These are phyloP conservation scores for Myotis lucifugus DNA, from an alignment of 2,113 vertebrate species.

Conservation along the genomic window DNA sequence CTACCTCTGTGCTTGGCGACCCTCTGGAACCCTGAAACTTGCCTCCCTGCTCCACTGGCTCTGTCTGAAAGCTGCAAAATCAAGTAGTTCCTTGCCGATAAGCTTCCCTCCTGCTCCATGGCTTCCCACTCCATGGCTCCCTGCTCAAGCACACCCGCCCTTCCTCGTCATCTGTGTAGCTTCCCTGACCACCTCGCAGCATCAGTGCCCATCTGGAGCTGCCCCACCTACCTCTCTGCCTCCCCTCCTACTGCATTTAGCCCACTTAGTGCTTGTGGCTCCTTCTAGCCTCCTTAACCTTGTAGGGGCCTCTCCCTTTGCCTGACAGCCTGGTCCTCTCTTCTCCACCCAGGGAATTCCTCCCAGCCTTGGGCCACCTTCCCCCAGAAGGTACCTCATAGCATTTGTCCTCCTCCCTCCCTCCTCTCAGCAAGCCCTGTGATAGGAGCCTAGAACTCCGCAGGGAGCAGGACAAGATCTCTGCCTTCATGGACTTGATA, in stretches of 20 bases:
- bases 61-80: not conserved
- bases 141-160: not conserved
- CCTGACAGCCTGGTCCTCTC: not conserved
- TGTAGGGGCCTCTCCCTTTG: not conserved
- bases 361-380: not conserved
- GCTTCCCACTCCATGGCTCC: not conserved
- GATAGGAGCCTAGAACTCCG: not conserved
- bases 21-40: not conserved
- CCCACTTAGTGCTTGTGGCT: not conserved
- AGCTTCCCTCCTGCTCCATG: not conserved
- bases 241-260: not conserved
- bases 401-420: not conserved
- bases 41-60: not conserved
- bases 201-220: not conserved
- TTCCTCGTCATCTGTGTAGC: not conserved
- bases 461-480: not conserved
- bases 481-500: not conserved
- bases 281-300: not conserved
- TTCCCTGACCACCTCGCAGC: not conserved
- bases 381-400: not conserved
- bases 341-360: not conserved
- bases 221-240: not conserved
- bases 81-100: not conserved
- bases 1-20: rapidly evolving
- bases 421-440: not conserved